Base-by-base conservation (phyloP, 2,113 vertebrate genomes). In the Platichthys stellatus region DNA sequence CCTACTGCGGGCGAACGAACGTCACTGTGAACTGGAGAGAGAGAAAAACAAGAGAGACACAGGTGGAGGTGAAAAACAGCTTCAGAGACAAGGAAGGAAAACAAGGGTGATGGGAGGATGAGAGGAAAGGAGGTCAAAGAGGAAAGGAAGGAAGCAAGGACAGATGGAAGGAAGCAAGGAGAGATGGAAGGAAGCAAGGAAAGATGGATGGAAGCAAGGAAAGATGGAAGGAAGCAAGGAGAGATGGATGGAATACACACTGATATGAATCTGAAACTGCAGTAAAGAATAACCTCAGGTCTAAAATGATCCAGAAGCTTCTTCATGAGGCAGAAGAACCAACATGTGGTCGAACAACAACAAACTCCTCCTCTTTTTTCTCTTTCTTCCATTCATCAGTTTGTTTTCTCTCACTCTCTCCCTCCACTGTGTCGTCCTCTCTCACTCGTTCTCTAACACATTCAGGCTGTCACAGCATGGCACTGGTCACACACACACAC, bases 21-120 rank as follows among this genome's bases (percentile, higher is more conserved):
- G 83, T 92, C 92, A 85, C 81, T 90, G 85, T 80, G 63, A 95
- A 86, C 95, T 97, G 90, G 18, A 77, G 38, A 68, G 12, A 72
- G 20, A 66, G 11, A 57, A 71, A 35, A 47, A 5, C 2, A 17
- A 69, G 47, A 80, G 38, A 45, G 49, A 74, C 53, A 56, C 18
- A 47, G 21, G 14, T 9, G 49, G 24, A 31, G 17, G 11, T 49
- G 0, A 24, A 18, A 40, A 2, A 18, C 0, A n/a, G 4, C 15
- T 14, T 8, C 18, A 54, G 14, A 69, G 15, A 75, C 9, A 18
- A 65, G 24, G 26, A 47, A 70, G 43, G 45, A 4, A 14, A 11
- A 54, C 57, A 7, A 45, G 21, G 31, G 23, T 11, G n/a, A 51
- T 57, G 21, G 38, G 31, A 31, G 28, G 28, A 31, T 31, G 28